A percentile compares a stretch with the other conserved stretches of the same genome.
Conservation (phyloP, 1,140 invertebrate species). For the Scaptomyza montana region DNA sequence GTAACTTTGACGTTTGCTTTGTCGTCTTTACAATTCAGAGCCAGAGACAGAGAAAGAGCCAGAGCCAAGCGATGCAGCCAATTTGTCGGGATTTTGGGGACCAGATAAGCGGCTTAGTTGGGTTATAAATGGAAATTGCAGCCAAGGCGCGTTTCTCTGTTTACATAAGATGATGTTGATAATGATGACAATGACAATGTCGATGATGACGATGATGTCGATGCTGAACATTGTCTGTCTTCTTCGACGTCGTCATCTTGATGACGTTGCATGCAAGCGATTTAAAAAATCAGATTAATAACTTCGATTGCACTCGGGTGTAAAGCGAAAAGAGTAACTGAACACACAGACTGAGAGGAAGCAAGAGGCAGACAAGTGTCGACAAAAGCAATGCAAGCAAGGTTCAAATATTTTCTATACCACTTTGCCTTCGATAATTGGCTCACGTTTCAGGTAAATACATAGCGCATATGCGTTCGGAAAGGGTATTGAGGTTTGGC, state of each 20-base stretch:
- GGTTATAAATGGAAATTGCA: slow-evolving; percentile 78
- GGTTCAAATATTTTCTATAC: slow-evolving; percentile 32
- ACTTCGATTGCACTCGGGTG: slow-evolving; percentile 62
- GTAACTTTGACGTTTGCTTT: slow-evolving; percentile 73
- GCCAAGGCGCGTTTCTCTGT: slow-evolving; percentile 67
- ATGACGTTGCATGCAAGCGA: slow-evolving; percentile 71
- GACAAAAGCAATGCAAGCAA: slow-evolving; percentile 24
- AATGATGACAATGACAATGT: slow-evolving; percentile 27
- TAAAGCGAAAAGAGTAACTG: slow-evolving; percentile 2
- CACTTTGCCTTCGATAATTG: slow-evolving; percentile 61
- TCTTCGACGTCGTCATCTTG: slow-evolving; percentile 10
- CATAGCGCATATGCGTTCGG: slow-evolving; percentile 58
- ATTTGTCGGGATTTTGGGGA: slow-evolving; percentile 70
- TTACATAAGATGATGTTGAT: slow-evolving; percentile 65
- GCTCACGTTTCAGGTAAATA: slow-evolving; percentile 76
- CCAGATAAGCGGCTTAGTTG: slow-evolving; percentile 73
- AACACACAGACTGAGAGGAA: neutral
- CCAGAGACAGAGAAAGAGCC: neutral
- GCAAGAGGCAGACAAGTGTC: slow-evolving; percentile 20
- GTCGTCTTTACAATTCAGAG: slow-evolving; percentile 36
- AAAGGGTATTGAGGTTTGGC: slow-evolving; percentile 9
- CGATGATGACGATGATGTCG: slow-evolving; percentile 39
- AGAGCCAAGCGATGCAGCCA: slow-evolving; percentile 49
- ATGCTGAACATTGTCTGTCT: neutral
- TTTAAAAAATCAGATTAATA: slow-evolving; percentile 77